Evolutionary conservation across 2,797 vertebrate genomes (phyloP), one percentile per base, ranked within the genome.

Genomic region (Austrolebias charrua): DNA sequence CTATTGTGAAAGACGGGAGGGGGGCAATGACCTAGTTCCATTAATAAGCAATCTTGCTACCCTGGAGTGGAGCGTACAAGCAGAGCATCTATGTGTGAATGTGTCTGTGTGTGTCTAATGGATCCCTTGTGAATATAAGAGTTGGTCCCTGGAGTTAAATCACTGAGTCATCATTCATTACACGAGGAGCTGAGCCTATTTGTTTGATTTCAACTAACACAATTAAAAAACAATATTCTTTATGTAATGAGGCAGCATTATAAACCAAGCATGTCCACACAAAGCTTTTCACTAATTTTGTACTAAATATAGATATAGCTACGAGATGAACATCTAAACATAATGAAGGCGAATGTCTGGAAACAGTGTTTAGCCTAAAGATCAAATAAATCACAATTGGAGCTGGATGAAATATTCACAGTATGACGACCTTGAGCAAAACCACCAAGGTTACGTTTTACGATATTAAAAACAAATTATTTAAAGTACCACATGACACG

Each of bases 11-110:
- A 53, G 73, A 83, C 76, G 71, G 76, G 78, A 75, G 57, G 28
- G 60, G 31, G 31, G 16, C 48, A 10, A 81, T 92, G 92, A 92
- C 91, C 92, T 93, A 92, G 90, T 93, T 93, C 89, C 89, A 91
- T 89, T 89, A 91, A 90, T 90, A 90, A 92, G 89, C 90, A 87
- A 86, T 91, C 87, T 90, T 83, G 86, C 85, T 85, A 74, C 85
- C 84, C 86, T 51, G 38, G 55, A 90, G 89, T 83, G 51, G 46
- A 73, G 47, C 66, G 50, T 81, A 75, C 83, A 69, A 4, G 19
- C 73, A 59, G 70, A 56, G 12, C 43, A 29, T 66, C 62, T 66
- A 43, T 68, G 73, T 52, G 63, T 74, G 74, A 66, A 76, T 68
- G 61, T 73, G 79, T 76, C 69, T 76, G 77, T 79, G 73, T 79